Base-by-base conservation (phyloP, 2,888 invertebrate species). In the Argynnis bischoffii region DNA sequence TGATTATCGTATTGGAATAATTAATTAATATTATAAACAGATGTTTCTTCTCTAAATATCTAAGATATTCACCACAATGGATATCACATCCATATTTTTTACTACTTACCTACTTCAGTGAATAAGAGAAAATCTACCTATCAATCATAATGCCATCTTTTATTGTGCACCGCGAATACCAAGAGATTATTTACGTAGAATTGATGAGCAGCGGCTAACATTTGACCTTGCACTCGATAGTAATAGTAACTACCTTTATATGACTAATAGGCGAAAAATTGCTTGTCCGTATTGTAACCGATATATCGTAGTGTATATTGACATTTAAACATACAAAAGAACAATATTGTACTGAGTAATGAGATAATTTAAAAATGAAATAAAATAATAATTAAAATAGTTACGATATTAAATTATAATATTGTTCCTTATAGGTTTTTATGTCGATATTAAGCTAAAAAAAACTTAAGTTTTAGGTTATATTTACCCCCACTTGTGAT, bases 141-240 rank as follows among this genome's bases (percentile, higher is more conserved):
- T 90, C 84, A 79, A 90, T 90, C 90, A 88, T 79, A 75, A 78
- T 82, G 79, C 79, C 81, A 83, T 83, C 82, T 82, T 85, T 86
- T 85, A 87, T 89, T 88, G 83, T 88, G 79, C 76, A 79, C 82
- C 72, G 79, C 78, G 83, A 84, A 88, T 85, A 84, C 85, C 83
- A 80, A 84, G 78, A 84, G 84, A 87, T 86, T 89, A 89, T 90
- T 90, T 89, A 87, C 88, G 86, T 87, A 83, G 81, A 86, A 89
- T 90, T 90, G 88, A 90, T 90, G 89, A 83, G 85, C 84, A 77
- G 77, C 81, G 84, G 84, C 82, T 82, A 83, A 84, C 84, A 83
- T 66, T 77, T 88, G 88, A 89, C 88, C 90, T 87, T 87, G 84
- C 81, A 86, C 85, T 79, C 77, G 76, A 79, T 80, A 78, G 76